phyloP scores from a whole-genome alignment of 1,140 invertebrate species.

The Aphis gossypii region DNA sequence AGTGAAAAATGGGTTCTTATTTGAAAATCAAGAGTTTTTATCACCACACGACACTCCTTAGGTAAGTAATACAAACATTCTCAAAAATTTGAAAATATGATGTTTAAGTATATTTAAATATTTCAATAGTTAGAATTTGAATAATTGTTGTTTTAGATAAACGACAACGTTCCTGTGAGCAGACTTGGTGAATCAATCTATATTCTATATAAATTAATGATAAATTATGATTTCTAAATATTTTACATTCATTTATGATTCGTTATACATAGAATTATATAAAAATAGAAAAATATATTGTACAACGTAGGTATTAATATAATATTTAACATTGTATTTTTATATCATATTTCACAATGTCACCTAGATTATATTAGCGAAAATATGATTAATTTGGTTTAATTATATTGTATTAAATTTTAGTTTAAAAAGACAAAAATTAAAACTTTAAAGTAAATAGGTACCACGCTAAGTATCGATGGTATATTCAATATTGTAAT shows the following conservation, averaged over 20 bases:
- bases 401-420: background rate
- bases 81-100: background rate
- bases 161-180: background rate
- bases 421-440: background rate
- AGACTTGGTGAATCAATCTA: background rate
- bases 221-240: background rate
- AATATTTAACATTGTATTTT: background rate
- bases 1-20: too few species aligned
- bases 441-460: background rate
- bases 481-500: constrained; percentile 8
- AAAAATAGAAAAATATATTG: background rate
- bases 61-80: too few species aligned
- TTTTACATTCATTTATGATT: background rate
- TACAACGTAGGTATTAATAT: background rate
- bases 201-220: background rate
- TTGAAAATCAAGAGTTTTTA: too few species aligned
- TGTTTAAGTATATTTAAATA: background rate
- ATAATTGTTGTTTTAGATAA: background rate
- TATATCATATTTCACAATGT: background rate
- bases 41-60: too few species aligned
- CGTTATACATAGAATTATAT: background rate
- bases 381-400: background rate
- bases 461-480: background rate
- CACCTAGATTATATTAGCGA: background rate
- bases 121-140: background rate